Base-by-base conservation (phyloP, 2,888 invertebrate species). In the Listrodromus nycthemerus region DNA sequence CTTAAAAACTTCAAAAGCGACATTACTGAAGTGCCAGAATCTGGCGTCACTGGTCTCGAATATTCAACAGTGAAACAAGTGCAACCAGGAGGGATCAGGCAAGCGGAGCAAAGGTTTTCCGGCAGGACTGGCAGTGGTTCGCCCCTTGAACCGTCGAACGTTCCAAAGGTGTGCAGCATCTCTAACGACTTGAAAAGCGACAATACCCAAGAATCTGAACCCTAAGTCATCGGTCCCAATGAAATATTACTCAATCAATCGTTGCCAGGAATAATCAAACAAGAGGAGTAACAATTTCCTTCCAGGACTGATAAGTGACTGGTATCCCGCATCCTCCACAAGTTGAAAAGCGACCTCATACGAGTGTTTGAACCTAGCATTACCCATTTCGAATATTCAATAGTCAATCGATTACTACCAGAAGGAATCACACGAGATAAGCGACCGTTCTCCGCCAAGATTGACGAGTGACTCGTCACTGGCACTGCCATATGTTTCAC, bases 41-140 rank as follows among this genome's bases (percentile, higher is more conserved):
- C 27, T 27, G 1, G 58, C 24, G 16, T 27, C 5, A 58, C 58
- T 27, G 27, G 5, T 27, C 27, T 58, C 3, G 4, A 27, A 58
- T 58, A 24, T 24, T 58, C 21, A 27, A 58, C 30, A 61, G 24
- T 61, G 16, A 16, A 61, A 61, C 61, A 61, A 27, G 61, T n/a
- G 61, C 24, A 0, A 61, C 61, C 16, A 16, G 61, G 30, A 61
- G 16, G 27, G 13, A 61, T 61, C 30, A 27, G n/a, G 30, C 27
- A 61, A 13, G 30, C 30, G 61, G 24, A 30, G 21, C 30, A 19
- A 52, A 52, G 19, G 50, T 61, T 73, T 73, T 61, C 61, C 73
- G 45, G 61, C 71, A 55, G 61, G 19, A n/a, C 16, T 30, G 24
- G n/a, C 8, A 55, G 70, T 70, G 30, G 45, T 27, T 61, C 58